phyloP scores from a whole-genome alignment of 2,113 vertebrate species.

The Pangasianodon hypophthalmus region DNA sequence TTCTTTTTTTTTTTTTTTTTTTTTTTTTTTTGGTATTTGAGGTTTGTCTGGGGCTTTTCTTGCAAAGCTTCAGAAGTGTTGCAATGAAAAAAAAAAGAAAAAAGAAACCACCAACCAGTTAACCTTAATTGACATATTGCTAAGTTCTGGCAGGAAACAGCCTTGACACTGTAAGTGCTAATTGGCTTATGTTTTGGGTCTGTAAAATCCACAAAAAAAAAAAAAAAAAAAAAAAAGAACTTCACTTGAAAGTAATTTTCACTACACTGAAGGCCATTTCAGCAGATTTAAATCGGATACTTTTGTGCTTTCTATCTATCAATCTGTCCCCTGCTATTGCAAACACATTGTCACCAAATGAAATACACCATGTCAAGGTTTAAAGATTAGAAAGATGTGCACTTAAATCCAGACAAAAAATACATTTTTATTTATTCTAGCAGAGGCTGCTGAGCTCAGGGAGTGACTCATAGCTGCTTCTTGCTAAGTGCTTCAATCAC shows the following conservation, averaged over 20 bases:
- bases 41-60: background rate
- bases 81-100: background rate
- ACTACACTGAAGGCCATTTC: background rate
- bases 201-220: background rate
- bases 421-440: background rate
- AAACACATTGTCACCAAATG: background rate
- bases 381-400: background rate
- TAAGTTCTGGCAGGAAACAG: background rate
- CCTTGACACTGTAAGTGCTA: background rate
- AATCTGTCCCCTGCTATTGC: background rate
- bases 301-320: background rate
- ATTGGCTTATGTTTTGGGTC: background rate
- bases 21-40: background rate
- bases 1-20: background rate
- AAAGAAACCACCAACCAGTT: background rate
- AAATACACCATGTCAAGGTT: background rate
- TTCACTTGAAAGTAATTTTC: background rate
- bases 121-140: conserved; percentile 1
- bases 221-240: background rate
- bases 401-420: conserved; percentile 1
- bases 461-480: conserved; percentile 19
- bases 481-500: conserved; percentile 27
- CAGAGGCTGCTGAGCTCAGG: background rate
- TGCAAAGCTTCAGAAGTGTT: background rate
- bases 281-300: background rate